phyloP scores from a whole-genome alignment of 92 coral and sea anemone species.

The Heteractis magnifica region DNA sequence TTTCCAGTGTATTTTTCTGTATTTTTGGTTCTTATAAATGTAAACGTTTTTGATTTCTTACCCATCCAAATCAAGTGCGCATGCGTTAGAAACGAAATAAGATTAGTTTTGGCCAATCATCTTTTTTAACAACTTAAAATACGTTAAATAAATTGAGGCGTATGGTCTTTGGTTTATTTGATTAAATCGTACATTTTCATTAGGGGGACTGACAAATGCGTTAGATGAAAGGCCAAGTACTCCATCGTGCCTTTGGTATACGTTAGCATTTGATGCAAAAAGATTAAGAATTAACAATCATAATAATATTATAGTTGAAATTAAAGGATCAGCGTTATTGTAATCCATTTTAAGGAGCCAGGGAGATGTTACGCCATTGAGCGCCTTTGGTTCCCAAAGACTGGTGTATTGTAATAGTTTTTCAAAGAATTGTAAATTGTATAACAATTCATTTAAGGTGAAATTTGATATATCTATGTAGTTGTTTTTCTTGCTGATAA shows the following conservation, averaged over 20 bases:
- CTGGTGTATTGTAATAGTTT: background rate
- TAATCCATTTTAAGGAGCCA: background rate
- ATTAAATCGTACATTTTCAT: background rate
- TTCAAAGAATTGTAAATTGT: slow-evolving; percentile 23
- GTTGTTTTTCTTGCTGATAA: background rate
- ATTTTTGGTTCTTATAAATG: background rate
- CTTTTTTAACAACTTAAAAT: background rate
- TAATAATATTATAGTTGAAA: background rate
- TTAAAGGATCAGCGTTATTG: background rate
- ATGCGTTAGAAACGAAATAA: background rate
- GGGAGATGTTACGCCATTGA: background rate
- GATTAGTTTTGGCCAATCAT: slow-evolving; percentile 1
- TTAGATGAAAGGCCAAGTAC: background rate
- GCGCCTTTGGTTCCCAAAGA: background rate
- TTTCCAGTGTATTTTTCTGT: slow-evolving; percentile 1
- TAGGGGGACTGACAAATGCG: background rate
- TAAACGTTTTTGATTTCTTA: background rate
- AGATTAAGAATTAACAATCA: background rate
- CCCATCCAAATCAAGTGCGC: background rate
- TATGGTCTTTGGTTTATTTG: slow-evolving; percentile 2
- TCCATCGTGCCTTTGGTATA: background rate
- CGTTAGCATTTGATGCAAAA: background rate
- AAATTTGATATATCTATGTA: background rate
- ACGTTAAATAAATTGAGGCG: background rate
- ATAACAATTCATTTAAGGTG: slow-evolving; percentile 26